Evolutionary conservation across 1,140 invertebrate genomes (phyloP).

Genomic region (Phthorimaea operculella): DNA sequence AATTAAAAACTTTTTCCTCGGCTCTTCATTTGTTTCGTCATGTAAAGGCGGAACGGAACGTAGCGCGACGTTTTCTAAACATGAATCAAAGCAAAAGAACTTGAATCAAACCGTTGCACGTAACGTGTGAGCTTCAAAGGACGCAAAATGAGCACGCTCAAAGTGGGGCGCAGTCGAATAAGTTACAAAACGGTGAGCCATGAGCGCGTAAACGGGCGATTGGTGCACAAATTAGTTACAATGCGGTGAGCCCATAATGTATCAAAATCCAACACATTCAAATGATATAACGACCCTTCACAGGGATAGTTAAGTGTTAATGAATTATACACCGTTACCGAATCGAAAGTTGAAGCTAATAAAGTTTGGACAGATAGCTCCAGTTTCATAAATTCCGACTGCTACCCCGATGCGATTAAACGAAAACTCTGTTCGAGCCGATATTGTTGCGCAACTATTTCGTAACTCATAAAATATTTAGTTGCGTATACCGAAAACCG

Average conservation of each 20-base stretch:
- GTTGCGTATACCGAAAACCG: slow-evolving; percentile 45
- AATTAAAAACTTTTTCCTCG: slow-evolving; percentile 58
- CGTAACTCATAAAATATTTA: slow-evolving; percentile 60
- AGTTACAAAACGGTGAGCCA: slow-evolving; percentile 24
- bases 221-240: slow-evolving; percentile 41
- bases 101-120: slow-evolving; percentile 50
- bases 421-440: slow-evolving; percentile 20
- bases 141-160: slow-evolving; percentile 50
- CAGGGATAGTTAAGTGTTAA: background rate
- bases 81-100: slow-evolving; percentile 40
- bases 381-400: background rate
- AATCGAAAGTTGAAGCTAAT: background rate
- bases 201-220: slow-evolving; percentile 42
- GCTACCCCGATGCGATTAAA: slow-evolving; percentile 20
- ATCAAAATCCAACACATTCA: background rate
- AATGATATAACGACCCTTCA: background rate
- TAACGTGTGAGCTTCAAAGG: slow-evolving; percentile 40
- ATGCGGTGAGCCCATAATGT: slow-evolving; percentile 22
- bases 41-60: slow-evolving; percentile 33
- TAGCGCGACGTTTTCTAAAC: slow-evolving; percentile 26
- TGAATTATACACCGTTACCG: background rate
- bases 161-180: slow-evolving; percentile 43
- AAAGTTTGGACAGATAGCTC: background rate
- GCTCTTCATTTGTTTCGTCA: slow-evolving; percentile 46
- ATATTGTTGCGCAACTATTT: slow-evolving; percentile 50